A percentile compares a stretch with the other conserved stretches of the same genome.
Evolutionary conservation across 2,888 invertebrate genomes (phyloP).

Genomic region (Cantharis rufa): DNA sequence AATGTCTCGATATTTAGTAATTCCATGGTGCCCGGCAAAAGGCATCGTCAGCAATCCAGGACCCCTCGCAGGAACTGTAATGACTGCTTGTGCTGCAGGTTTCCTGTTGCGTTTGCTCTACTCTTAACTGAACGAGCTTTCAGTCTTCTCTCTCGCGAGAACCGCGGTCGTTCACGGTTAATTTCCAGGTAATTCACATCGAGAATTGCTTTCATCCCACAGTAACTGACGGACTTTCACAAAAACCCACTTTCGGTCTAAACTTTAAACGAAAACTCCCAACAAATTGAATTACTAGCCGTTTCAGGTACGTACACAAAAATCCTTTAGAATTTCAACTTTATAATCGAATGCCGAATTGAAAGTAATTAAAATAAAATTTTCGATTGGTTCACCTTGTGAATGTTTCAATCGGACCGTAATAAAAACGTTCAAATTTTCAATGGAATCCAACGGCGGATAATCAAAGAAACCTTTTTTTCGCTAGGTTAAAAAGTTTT

Average conservation of each 20-base stretch:
- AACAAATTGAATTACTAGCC: constrained; percentile 36
- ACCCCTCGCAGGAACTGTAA: constrained; percentile 41
- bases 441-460: not conserved
- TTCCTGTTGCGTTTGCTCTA: constrained; percentile 44
- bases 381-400: constrained; percentile 12
- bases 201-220: constrained; percentile 46
- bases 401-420: constrained; percentile 4
- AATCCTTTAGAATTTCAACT: constrained; percentile 27
- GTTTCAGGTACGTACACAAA: constrained; percentile 33
- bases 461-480: constrained; percentile 2
- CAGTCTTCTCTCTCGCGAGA: constrained; percentile 37
- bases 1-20: constrained; percentile 48
- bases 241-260: constrained; percentile 40
- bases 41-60: constrained; percentile 42
- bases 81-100: constrained; percentile 51
- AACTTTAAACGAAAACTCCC: constrained; percentile 36
- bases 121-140: constrained; percentile 37
- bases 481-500: not conserved
- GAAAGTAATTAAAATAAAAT: constrained; percentile 28
- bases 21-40: constrained; percentile 43
- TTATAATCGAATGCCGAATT: constrained; percentile 21
- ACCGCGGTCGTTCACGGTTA: constrained; percentile 47
- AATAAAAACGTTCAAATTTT: not conserved
- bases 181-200: constrained; percentile 53
- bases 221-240: constrained; percentile 34